These are phyloP conservation scores for Chrysomela aeneicollis DNA, from an alignment of 2,888 invertebrate genomes.

Conservation along the genomic window DNA sequence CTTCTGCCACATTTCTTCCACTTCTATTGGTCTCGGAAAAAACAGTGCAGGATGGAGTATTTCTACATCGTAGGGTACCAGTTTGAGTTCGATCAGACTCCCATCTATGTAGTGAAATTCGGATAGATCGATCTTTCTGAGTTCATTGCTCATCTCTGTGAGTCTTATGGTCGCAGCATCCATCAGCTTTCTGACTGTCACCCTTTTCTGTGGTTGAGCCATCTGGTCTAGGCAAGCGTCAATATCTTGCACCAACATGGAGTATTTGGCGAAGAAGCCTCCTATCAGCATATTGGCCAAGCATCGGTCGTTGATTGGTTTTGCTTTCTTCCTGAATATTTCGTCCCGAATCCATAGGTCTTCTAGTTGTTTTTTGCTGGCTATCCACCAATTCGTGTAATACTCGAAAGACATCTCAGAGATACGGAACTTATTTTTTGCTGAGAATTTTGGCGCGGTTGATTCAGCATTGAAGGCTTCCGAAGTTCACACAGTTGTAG, in stretches of 20 bases:
- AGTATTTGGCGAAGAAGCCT: conserved; percentile 65
- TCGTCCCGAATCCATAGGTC: conserved; percentile 58
- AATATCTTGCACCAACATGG: conserved; percentile 65
- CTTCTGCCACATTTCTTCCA: conserved; percentile 54
- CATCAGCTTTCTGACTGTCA: conserved; percentile 66
- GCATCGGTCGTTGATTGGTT: conserved; percentile 60
- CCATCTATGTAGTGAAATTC: conserved; percentile 79
- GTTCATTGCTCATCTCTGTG: conserved; percentile 66
- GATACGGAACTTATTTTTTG: too few relatives aligned
- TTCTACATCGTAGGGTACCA: conserved; percentile 73
- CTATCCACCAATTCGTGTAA: conserved; percentile 64
- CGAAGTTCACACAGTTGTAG: too few relatives aligned
- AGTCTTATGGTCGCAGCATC: conserved; percentile 67
- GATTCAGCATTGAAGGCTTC: too few relatives aligned
- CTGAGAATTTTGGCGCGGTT: too few relatives aligned
- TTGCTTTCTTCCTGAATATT: conserved; percentile 46
- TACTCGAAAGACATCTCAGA: conserved; percentile 48
- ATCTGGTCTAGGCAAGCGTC: conserved; percentile 70
- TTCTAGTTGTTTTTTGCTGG: conserved; percentile 59
- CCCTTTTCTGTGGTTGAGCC: conserved; percentile 68
- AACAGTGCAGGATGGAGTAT: conserved; percentile 70
- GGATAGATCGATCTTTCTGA: conserved; percentile 67
- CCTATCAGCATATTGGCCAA: conserved; percentile 64
- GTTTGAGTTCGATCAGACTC: conserved; percentile 71
- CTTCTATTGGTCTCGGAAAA: conserved; percentile 65